These are phyloP conservation scores for Alcis repandata DNA, from an alignment of 2,888 invertebrate species.

Conservation along the genomic window DNA sequence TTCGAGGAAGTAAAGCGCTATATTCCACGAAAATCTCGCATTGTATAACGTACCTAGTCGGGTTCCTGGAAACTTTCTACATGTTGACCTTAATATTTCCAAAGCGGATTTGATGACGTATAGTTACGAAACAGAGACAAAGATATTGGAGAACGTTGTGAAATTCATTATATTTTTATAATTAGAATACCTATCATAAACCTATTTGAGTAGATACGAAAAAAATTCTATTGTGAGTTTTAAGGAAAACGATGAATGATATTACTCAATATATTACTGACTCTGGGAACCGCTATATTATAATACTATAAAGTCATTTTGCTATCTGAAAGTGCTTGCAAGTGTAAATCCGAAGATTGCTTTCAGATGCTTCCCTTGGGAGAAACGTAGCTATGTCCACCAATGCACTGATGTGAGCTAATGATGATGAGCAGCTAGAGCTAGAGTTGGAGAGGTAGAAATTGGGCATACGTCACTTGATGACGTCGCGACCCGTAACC, in stretches of 20 bases:
- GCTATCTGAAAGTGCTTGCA: no score
- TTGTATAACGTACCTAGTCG: not conserved
- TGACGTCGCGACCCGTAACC: no score
- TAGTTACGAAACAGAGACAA: conserved; percentile 5
- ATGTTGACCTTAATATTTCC: conserved; percentile 20
- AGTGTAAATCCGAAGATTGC: no score
- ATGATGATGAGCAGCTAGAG: no score
- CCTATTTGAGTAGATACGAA: no score
- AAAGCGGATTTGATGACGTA: not conserved
- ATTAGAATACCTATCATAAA: not conserved
- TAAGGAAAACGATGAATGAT: not conserved
- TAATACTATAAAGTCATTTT: no score
- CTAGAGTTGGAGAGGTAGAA: no score
- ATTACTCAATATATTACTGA: not conserved
- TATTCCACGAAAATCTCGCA: conserved; percentile 18
- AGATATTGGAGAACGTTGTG: conserved; percentile 7
- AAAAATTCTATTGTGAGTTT: conserved; percentile 4
- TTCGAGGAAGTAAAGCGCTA: conserved; percentile 9
- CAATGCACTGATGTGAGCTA: no score
- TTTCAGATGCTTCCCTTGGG: no score
- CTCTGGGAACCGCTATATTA: no score
- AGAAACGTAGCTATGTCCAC: no score
- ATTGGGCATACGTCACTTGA: no score
- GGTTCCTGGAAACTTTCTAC: conserved; percentile 12
- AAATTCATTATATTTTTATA: conserved; percentile 1